Evolutionary conservation across 1,140 invertebrate genomes (phyloP).

Genomic region (Bombus affinis): DNA sequence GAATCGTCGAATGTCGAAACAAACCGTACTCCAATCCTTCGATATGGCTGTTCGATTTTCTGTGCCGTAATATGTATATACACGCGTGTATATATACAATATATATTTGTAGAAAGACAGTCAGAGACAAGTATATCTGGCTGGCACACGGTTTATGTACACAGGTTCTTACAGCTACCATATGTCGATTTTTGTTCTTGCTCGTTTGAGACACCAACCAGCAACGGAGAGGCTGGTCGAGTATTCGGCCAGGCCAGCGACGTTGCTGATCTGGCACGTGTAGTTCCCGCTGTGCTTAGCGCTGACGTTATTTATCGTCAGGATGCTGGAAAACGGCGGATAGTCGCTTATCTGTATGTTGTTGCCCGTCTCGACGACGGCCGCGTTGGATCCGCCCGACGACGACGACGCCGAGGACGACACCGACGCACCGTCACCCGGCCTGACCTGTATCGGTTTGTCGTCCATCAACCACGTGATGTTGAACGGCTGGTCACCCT

Average conservation of each 20-base stretch:
- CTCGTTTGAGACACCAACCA: conserved; percentile 77
- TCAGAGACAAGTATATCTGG: conserved; percentile 26
- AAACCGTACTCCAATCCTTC: conserved; percentile 43
- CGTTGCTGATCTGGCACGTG: conserved; percentile 86
- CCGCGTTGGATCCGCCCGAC: conserved; percentile 51
- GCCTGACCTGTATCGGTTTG: conserved; percentile 73
- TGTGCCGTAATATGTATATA: conserved; percentile 49
- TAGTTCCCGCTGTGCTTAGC: conserved; percentile 86
- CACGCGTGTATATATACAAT: conserved; percentile 10
- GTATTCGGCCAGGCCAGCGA: conserved; percentile 84
- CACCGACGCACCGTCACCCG: conserved; percentile 64
- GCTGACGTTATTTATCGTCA: conserved; percentile 85
- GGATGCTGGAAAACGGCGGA: conserved; percentile 83
- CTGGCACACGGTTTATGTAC: conserved; percentile 61
- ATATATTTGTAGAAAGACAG: conserved; percentile 12
- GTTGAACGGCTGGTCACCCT: conserved; percentile 84
- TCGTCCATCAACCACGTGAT: conserved; percentile 86
- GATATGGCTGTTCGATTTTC: conserved; percentile 31
- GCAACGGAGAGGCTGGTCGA: conserved; percentile 86
- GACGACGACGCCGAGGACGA: conserved; percentile 48
- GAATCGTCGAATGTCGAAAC: conserved; percentile 1
- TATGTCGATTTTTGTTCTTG: conserved; percentile 61
- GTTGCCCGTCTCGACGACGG: conserved; percentile 64
- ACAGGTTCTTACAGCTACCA: conserved; percentile 67
- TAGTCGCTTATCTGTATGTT: conserved; percentile 82